Percentiles rank a stretch among this genome's conserved stretches.
phyloP scores from a whole-genome alignment of 1,140 invertebrate genomes.

The Sarcophaga bullata region DNA sequence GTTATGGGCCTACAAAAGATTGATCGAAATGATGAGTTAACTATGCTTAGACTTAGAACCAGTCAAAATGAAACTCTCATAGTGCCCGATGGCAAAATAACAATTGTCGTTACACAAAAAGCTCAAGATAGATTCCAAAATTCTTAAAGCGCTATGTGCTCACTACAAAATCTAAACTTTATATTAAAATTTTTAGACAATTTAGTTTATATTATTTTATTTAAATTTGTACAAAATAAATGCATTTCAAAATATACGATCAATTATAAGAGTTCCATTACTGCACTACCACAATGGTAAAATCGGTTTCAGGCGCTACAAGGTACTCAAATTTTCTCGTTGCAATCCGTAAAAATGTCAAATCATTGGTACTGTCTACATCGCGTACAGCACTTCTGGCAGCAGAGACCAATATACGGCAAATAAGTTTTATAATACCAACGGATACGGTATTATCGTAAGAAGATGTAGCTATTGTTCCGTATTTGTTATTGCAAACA shows the following conservation, averaged over 20 bases:
- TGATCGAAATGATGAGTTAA: slow-evolving; percentile 51
- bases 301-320: slow-evolving; percentile 58
- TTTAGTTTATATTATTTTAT: background rate
- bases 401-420: background rate
- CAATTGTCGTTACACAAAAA: slow-evolving; percentile 58
- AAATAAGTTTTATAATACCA: slow-evolving; percentile 19
- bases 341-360: slow-evolving; percentile 34
- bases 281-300: slow-evolving; percentile 60
- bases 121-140: slow-evolving; percentile 47
- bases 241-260: slow-evolving; percentile 14
- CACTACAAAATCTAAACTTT: no score
- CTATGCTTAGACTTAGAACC: slow-evolving; percentile 57
- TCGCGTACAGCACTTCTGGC: slow-evolving; percentile 58
- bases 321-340: slow-evolving; percentile 61
- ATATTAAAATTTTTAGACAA: background rate
- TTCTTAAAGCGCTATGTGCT: background rate
- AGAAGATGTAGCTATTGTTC: slow-evolving; percentile 52
- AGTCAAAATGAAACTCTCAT: slow-evolving; percentile 57
- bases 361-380: slow-evolving; percentile 50
- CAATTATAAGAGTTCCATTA: slow-evolving; percentile 31
- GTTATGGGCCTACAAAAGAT: slow-evolving; percentile 53
- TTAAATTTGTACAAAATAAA: slow-evolving; percentile 7
- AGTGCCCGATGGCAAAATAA: slow-evolving; percentile 60
- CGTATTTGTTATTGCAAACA: slow-evolving; percentile 52
- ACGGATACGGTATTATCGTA: slow-evolving; percentile 59